A percentile compares a stretch with the other conserved stretches of the same genome.
phyloP scores from a whole-genome alignment of 2,797 vertebrate species.

The Emys orbicularis region DNA sequence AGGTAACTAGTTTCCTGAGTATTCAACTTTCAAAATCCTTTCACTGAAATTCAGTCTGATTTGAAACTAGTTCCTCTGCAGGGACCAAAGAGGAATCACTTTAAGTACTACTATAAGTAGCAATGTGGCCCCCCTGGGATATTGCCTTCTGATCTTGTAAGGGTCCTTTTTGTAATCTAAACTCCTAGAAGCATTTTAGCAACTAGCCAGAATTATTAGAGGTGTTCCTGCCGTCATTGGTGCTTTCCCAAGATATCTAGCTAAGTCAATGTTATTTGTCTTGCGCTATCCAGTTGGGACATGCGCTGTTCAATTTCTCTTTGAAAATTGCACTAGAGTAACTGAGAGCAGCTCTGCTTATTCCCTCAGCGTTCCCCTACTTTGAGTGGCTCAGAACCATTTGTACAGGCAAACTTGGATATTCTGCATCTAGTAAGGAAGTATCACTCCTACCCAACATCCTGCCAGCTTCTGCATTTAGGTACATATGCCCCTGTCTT shows the following conservation, averaged over 20 bases:
- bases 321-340: rapidly evolving
- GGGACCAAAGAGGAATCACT: rapidly evolving
- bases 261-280: neutral
- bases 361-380: neutral
- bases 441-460: too few species aligned
- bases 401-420: too few species aligned
- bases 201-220: neutral
- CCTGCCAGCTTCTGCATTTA: neutral
- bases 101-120: neutral
- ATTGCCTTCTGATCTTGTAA: rapidly evolving
- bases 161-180: rapidly evolving
- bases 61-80: neutral
- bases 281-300: neutral
- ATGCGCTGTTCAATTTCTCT: neutral
- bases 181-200: rapidly evolving
- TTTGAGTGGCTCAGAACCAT: rapidly evolving
- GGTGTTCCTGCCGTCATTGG: neutral
- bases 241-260: rapidly evolving
- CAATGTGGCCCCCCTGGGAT: rapidly evolving
- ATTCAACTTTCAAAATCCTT: rapidly evolving
- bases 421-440: neutral
- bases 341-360: neutral
- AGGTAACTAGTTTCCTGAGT: neutral
- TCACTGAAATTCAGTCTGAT: rapidly evolving
- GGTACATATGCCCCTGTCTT: neutral